Evolutionary conservation across 1,140 invertebrate genomes (phyloP).

Genomic region (Parasteatoda tepidariorum): DNA sequence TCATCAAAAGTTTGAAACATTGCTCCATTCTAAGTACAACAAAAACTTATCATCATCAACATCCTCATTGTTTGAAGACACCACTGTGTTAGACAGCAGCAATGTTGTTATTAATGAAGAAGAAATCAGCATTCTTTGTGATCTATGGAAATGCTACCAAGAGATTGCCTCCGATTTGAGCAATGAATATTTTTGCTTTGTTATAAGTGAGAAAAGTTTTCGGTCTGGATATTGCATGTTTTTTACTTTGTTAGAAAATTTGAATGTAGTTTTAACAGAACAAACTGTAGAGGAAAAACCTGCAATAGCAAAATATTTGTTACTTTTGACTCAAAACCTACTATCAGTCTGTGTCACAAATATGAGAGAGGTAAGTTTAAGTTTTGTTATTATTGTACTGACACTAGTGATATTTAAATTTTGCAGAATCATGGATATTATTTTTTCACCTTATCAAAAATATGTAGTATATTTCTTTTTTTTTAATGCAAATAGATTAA

Average conservation of each 20-base stretch:
- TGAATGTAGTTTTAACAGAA: slow-evolving; percentile 7
- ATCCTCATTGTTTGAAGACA: not conserved
- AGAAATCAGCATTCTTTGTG: slow-evolving; percentile 10
- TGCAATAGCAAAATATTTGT: slow-evolving; percentile 2
- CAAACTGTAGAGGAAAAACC: not conserved
- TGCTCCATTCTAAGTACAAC: not conserved
- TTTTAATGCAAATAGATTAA: too few species aligned
- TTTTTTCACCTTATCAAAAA: too few species aligned
- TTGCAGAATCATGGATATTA: too few species aligned
- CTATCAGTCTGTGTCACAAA: slow-evolving; percentile 15
- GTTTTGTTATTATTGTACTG: too few species aligned
- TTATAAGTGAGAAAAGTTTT: slow-evolving; percentile 12
- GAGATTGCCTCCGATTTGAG: slow-evolving; percentile 10
- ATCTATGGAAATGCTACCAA: slow-evolving; percentile 30
- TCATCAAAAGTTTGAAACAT: not conserved
- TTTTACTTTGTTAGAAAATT: slow-evolving; percentile 26
- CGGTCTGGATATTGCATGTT: slow-evolving; percentile 26
- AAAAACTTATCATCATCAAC: not conserved
- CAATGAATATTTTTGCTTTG: slow-evolving; percentile 8
- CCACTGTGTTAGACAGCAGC: not conserved
- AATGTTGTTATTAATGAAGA: too few species aligned
- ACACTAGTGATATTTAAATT: too few species aligned
- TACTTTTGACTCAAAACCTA: slow-evolving; percentile 19
- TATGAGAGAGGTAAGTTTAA: slow-evolving; percentile 29
- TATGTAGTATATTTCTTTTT: too few species aligned